Base-by-base conservation (phyloP, 2,888 invertebrate species). In the Drosophila barbarae region DNA sequence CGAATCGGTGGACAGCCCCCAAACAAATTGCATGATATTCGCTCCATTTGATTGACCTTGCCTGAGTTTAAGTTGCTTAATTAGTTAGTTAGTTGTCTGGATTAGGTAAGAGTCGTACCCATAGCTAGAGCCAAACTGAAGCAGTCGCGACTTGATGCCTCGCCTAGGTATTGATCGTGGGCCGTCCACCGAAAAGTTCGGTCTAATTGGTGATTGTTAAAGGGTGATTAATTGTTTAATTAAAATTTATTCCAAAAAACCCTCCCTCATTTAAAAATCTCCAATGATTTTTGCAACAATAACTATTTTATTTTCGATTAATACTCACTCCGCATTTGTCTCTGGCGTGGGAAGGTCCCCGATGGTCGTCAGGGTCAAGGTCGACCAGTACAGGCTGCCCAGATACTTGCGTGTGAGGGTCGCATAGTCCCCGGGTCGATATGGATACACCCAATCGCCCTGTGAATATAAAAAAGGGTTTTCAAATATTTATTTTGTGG, bases 371-470 rank as follows among this genome's bases (percentile, higher is more conserved):
- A 98, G 91, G 0, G 98, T 98, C 71, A 98, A 91, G 1, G 98
- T 98, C 4, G 98, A 98, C 98, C 98, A 98, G 90, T 98, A 98
- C 47, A 98, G 91, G 5, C 97, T 98, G 42, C 96, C 97, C 55
- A 98, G 92, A 90, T 98, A 98, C 90, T 98, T 98, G 84, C 98
- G 92, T 8, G 96, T 95, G 60, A 98, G 91, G 0, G 96, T 95
- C 2, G 96, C 95, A 90, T 96, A 97, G 88, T 95, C 96, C 5
- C 96, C 96, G 44, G 95, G 94, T 76, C 95, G 91, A 89, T 95
- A 94, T 1, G 96, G 96, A 90, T 96, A 96, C 6, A 95, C 95
- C 96, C 96, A 96, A 88, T 95, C 96, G 42, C 96, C 96, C 93
- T 95, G 85, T 12, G 34, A 36, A 7, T 26, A 26, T 2, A 7